Conservation (phyloP, 2,888 invertebrate species). For the Vanessa cardui region DNA sequence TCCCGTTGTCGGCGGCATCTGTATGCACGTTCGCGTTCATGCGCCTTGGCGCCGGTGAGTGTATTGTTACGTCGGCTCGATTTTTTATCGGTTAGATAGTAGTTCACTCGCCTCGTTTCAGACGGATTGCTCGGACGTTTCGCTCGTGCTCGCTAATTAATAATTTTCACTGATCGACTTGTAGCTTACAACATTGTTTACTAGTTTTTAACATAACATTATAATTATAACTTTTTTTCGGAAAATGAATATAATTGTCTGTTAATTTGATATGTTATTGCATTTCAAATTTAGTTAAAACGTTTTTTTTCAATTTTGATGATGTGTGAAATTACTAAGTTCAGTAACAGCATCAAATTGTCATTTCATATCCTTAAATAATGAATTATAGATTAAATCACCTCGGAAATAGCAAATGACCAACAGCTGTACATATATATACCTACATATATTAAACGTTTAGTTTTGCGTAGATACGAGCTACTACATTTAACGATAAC, state of each 20-base stretch:
- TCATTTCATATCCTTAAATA: too few relatives aligned
- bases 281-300: not conserved
- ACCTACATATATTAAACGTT: not conserved
- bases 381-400: too few relatives aligned
- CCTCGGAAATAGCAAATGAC: too few relatives aligned
- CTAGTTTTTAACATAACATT: slow-evolving; percentile 15
- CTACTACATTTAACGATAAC: slow-evolving; percentile 46
- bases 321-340: too few relatives aligned
- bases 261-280: not conserved
- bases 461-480: not conserved
- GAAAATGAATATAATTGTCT: not conserved
- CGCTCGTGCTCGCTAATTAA: slow-evolving; percentile 55
- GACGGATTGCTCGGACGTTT: slow-evolving; percentile 51
- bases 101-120: slow-evolving; percentile 47
- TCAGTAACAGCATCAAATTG: too few relatives aligned
- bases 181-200: slow-evolving; percentile 42
- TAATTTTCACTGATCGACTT: slow-evolving; percentile 55
- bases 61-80: slow-evolving; percentile 46
- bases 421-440: not conserved
- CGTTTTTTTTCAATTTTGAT: too few relatives aligned
- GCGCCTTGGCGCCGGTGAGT: slow-evolving; percentile 45
- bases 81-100: slow-evolving; percentile 48
- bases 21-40: slow-evolving; percentile 23
- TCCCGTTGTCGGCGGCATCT: slow-evolving; percentile 8
- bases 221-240: not conserved